Evolutionary conservation across 2,888 invertebrate species (phyloP), one percentile per base, ranked within the genome.

Genomic region (Gandaritis pyraliata): DNA sequence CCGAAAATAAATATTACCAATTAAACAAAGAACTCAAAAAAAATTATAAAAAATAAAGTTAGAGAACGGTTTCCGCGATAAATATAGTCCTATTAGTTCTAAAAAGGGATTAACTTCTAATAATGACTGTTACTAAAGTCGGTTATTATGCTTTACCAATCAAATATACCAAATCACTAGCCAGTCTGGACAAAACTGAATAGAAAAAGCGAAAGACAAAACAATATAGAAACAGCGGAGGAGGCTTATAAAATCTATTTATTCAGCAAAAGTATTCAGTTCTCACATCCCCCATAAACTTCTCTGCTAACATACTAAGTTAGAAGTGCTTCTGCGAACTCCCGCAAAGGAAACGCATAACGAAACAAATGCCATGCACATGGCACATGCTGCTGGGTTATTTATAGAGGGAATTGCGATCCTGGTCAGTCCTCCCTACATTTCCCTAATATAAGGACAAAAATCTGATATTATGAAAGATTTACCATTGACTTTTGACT

Each of bases 261-360:
- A 23, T 18, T 13, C 41, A 56, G 51, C 15, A 59, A 64, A 65
- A 63, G 61, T 61, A 58, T 61, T 64, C 60, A 33, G 33, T 60
- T 53, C 61, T 46, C 46, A 52, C 65, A 61, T 48, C 49, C 58
- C 52, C 61, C 54, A 63, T 64, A 64, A 58, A 64, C 43, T 52
- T 63, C 62, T 66, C 59, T n/a, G n/a, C 61, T 33, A 67, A 50
- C 18, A 59, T 66, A 56, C 48, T 36, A 65, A 68, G 62, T 70
- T 81, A 74, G 75, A 73, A 72, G 74, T 77, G 65, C 75, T 78
- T 75, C 75, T 76, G 77, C 72, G 66, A 83, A 80, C 80, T 78
- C 76, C 75, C 72, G 80, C 77, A 78, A 81, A 83, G 81, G 78
- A 81, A 85, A 80, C 77, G 77, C 77, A 78, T 71, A 74, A 73